Base-by-base conservation (phyloP, 2,797 vertebrate genomes). In the Pampus argenteus region DNA sequence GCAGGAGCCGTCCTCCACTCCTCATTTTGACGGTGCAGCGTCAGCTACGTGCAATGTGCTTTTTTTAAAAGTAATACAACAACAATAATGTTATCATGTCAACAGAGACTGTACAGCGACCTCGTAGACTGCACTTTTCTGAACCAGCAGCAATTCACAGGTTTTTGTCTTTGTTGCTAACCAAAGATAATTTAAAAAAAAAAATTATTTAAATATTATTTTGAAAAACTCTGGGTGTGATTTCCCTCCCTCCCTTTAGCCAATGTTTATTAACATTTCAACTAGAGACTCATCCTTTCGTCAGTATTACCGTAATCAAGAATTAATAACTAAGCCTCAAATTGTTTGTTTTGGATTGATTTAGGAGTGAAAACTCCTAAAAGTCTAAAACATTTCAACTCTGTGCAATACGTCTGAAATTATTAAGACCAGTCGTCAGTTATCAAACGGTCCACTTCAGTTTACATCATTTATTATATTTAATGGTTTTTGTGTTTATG, bases 241-340 rank as follows among this genome's bases (percentile, higher is more conserved):
- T 67, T 66, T 78, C 68, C 47, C 31, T 49, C 8, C 58, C 45
- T n/a, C n/a, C 45, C 26, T 60, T 34, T 40, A 88, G 68, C 64
- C 60, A 76, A 18, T 61, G 48, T 58, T 9, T 51, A 36, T 79
- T 40, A 18, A 55, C 59, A 31, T 80, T 76, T 73, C 9, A 57
- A 62, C 42, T 66, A 54, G 36, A 74, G 9, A 74, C 22, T 51
- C 29, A 26, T 74, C 11, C 14, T 63, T 49, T 57, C 10, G 8
- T 78, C 84, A 90, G 89, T 90, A 75, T 90, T 89, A n/a, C n/a
- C n/a, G n/a, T n/a, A 75, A 71, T 71, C 15, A 48, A 56, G 26
- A 48, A 45, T 73, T 74, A 69, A 72, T 55, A 20, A 59, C 28
- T 66, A 70, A 71, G 22, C 29, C 14, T 70, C 13, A 10, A 34